Conservation (phyloP, 2,113 vertebrate genomes). For the Leptosomus discolor region DNA sequence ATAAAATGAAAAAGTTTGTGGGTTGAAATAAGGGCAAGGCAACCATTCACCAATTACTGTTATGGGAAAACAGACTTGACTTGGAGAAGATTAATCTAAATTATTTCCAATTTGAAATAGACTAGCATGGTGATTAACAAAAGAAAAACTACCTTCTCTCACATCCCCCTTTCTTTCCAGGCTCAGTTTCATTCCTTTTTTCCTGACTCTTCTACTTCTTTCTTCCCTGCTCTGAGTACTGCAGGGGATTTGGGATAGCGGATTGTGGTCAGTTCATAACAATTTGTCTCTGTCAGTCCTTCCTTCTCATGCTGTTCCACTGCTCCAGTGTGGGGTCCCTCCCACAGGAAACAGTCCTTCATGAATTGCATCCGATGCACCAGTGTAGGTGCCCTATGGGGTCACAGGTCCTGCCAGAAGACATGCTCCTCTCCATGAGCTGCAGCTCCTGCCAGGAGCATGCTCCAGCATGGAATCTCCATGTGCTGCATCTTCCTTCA, state of each 20-base stretch:
- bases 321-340: background rate
- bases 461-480: background rate
- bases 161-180: background rate
- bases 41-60: background rate
- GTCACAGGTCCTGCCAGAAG: background rate
- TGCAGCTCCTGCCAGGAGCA: background rate
- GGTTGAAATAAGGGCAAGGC: background rate
- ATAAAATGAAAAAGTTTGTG: background rate
- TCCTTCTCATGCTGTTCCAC: background rate
- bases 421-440: background rate
- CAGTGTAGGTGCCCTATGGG: accelerated
- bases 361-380: background rate
- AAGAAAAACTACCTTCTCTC: background rate
- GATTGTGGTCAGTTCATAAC: background rate
- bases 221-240: accelerated
- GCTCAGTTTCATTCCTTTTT: background rate
- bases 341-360: background rate
- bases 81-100: background rate
- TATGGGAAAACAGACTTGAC: background rate
- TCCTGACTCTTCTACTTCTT: background rate
- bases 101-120: background rate
- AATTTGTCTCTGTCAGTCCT: background rate
- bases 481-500: background rate
- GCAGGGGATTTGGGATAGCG: background rate
- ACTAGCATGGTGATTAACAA: background rate